Evolutionary conservation across 2,888 invertebrate genomes (phyloP), one percentile per base, ranked within the genome.

Genomic region (Allolobophora icterica): DNA sequence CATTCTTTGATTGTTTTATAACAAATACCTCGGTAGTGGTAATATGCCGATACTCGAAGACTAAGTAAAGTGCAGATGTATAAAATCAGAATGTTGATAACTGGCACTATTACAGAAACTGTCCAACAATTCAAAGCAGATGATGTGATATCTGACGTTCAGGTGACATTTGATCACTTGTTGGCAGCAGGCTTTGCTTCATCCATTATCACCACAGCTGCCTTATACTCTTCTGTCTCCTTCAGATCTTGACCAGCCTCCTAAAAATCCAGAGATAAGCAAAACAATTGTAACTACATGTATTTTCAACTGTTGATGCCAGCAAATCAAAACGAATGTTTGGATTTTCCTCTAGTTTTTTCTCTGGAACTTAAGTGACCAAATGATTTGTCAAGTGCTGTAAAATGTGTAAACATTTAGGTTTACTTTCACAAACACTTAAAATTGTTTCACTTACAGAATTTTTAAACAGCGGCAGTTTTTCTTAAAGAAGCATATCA

Each of bases 211-310:
- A 45, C 34, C 40, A 45, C 24, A 30, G 91, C 91, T 33, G 90
- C 91, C 87, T 91, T 91, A 45, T 91, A 91, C 34, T 91, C 91
- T 84, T 90, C 91, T 30, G 91, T 91, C 3, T 91, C 84, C 33
- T 91, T 90, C 30, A 90, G 45, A 42, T 91, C 90, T 87, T 83
- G 21, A 52, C 87, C 91, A 33, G 38, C 34, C 24, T 91, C 90
- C 91, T 91, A n/a, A 24, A n/a, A 90, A 40, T 33, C 35, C 35
- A 30, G 17, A 8, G 11, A n/a, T 0, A n/a, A 45, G 13, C 19
- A 45, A n/a, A 71, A 71, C 71, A 71, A n/a, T n/a, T 71, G 30
- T n/a, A 71, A 71, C 38, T 38, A 38, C 38, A 38, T 38, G 11
- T 71, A 71, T n/a, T 71, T n/a, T 71, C 6, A 30, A 71, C 71